Evolutionary conservation across 2,888 invertebrate genomes (phyloP).

Genomic region (Agrochola lota): DNA sequence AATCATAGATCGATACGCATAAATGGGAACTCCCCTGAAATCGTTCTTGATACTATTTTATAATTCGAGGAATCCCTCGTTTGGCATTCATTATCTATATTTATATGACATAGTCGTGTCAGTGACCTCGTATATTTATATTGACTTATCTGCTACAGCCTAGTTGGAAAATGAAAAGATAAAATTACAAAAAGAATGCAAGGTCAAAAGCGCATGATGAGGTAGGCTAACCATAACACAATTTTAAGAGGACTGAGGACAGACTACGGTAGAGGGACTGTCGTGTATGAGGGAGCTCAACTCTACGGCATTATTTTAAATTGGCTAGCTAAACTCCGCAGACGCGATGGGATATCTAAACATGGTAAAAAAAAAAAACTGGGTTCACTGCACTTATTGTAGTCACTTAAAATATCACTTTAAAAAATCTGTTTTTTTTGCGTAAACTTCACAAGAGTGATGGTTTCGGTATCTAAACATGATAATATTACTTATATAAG

Average conservation of each 20-base stretch:
- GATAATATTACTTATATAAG: too few relatives aligned
- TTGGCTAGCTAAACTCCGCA: neutral
- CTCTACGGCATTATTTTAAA: neutral
- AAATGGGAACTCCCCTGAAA: slow-evolving; percentile 14
- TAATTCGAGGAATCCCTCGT: neutral
- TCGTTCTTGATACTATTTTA: neutral
- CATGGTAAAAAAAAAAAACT: neutral
- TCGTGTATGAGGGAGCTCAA: neutral
- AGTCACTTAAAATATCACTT: neutral
- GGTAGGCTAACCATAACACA: neutral
- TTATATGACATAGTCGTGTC: neutral
- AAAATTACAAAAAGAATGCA: neutral
- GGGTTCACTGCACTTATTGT: neutral
- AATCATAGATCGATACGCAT: neutral
- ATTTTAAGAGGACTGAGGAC: neutral
- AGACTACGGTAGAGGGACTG: neutral
- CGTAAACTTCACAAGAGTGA: too few relatives aligned
- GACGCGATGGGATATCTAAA: neutral
- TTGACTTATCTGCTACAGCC: neutral
- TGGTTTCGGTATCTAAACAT: too few relatives aligned
- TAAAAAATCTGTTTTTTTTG: neutral
- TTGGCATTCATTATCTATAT: neutral
- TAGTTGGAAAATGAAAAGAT: neutral
- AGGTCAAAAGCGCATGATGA: neutral
- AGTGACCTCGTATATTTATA: neutral